phyloP scores from a whole-genome alignment of 1,140 invertebrate species.

The Trinorchestia longiramus region DNA sequence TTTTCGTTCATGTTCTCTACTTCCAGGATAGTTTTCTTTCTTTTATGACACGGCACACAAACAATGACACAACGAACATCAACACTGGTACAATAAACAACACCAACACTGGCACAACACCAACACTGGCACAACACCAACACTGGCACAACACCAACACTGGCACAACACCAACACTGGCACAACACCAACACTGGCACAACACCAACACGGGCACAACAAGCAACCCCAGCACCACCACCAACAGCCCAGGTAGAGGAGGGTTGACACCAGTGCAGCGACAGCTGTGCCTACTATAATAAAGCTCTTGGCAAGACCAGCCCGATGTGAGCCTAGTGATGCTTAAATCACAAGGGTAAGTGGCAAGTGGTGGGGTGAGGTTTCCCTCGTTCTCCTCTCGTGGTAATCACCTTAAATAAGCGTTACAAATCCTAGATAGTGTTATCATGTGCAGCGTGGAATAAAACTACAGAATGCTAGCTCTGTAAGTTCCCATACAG shows the following conservation, averaged over 20 bases:
- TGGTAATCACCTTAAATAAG: neutral
- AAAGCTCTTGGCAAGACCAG: constrained; percentile 32
- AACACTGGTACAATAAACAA: too few relatives aligned
- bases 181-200: neutral
- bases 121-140: neutral
- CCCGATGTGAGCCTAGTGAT: constrained; percentile 33
- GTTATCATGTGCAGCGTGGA: neutral
- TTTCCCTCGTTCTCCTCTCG: neutral
- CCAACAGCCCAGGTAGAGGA: neutral
- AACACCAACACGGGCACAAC: too few relatives aligned
- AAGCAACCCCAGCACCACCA: neutral
- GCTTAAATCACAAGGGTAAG: constrained; percentile 43
- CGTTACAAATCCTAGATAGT: neutral
- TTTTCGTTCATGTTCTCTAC: too few relatives aligned
- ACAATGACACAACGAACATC: too few relatives aligned
- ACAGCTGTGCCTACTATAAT: constrained; percentile 38
- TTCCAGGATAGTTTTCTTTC: too few relatives aligned
- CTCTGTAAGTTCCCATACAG: neutral
- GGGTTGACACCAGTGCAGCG: neutral
- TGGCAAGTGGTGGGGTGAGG: constrained; percentile 9
- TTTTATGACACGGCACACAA: too few relatives aligned
- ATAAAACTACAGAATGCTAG: neutral
- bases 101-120: too few relatives aligned
- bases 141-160: neutral
- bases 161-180: neutral